phyloP scores from a whole-genome alignment of 2,797 vertebrate species.

The Gallinago stenura region DNA sequence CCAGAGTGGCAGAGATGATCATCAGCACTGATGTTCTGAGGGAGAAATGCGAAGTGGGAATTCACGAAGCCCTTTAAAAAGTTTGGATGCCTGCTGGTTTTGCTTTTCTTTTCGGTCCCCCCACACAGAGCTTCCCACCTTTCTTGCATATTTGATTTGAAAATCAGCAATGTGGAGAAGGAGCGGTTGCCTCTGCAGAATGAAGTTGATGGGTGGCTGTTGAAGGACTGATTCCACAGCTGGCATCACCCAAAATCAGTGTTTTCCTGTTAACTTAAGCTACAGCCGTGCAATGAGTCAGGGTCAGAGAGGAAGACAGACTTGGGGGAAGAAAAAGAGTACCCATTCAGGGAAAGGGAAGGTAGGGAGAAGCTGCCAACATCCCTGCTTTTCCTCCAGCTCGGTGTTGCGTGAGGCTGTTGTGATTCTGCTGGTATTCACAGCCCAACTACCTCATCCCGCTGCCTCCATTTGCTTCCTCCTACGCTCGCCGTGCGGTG shows the following conservation, averaged over 20 bases:
- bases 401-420: background rate
- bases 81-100: background rate
- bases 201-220: background rate
- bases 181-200: background rate
- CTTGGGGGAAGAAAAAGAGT: background rate
- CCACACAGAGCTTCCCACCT: background rate
- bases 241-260: background rate
- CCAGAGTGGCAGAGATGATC: background rate
- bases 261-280: background rate
- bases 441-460: background rate
- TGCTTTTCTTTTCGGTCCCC: background rate
- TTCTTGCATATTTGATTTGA: background rate
- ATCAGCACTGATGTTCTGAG: background rate
- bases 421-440: background rate
- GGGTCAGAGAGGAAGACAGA: background rate
- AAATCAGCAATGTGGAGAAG: rapidly evolving
- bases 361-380: background rate
- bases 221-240: background rate
- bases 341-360: background rate
- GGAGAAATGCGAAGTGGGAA: background rate
- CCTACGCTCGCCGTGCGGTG: background rate
- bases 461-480: background rate
- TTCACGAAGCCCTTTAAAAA: constrained; percentile 21
- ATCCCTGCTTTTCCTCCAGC: rapidly evolving
- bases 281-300: background rate